Evolutionary conservation across 2,888 invertebrate species (phyloP).

Genomic region (Nemurella pictetii): DNA sequence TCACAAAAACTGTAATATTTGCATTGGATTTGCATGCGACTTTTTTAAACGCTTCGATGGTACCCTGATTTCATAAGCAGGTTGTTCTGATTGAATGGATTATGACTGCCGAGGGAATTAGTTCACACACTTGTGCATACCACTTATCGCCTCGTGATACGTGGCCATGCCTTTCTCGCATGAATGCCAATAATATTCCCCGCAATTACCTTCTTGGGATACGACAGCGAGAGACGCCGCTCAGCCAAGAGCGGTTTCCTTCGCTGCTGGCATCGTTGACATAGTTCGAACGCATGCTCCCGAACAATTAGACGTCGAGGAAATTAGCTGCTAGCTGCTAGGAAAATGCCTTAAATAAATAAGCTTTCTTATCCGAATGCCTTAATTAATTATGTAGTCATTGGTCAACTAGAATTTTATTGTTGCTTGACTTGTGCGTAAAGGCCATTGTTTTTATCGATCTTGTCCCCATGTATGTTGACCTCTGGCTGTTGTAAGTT

Average conservation of each 20-base stretch:
- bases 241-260: too few relatives aligned
- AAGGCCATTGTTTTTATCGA: neutral
- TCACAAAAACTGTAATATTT: too few relatives aligned
- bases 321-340: neutral
- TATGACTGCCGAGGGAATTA: neutral
- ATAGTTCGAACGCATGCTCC: neutral
- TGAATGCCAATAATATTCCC: slow-evolving; percentile 3
- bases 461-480: neutral
- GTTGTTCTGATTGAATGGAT: neutral
- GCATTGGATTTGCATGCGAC: neutral
- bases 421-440: neutral
- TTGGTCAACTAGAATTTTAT: neutral
- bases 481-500: neutral
- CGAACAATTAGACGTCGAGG: neutral
- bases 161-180: neutral
- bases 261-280: neutral
- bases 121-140: neutral
- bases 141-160: neutral
- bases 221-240: neutral
- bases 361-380: neutral
- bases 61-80: neutral
- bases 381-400: neutral
- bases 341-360: neutral
- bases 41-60: neutral
- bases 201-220: neutral